Percentiles rank a stretch among this genome's conserved stretches.
Conservation (phyloP, 2,113 vertebrate genomes). For the Spheniscus mendiculus region DNA sequence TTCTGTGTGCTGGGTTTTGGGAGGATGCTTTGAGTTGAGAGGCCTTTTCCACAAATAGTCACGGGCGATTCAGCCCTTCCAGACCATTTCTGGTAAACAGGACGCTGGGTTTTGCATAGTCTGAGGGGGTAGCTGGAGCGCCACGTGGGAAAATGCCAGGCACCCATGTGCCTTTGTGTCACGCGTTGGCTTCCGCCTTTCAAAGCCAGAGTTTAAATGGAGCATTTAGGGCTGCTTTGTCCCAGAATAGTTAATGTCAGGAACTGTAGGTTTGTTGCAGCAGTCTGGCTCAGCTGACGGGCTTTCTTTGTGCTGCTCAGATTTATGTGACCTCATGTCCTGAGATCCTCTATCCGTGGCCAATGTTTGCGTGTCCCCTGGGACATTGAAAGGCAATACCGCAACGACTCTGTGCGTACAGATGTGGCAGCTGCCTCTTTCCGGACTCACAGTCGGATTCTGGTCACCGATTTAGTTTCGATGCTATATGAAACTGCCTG, state of each 20-base stretch:
- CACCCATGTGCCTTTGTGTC: not conserved
- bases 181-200: not conserved
- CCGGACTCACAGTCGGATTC: not conserved
- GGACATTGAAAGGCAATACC: not conserved
- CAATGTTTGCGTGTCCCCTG: not conserved
- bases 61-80: not conserved
- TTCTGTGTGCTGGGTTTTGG: not conserved
- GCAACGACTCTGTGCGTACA: rapidly evolving
- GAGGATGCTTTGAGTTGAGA: not conserved
- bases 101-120: not conserved
- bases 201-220: slow-evolving; percentile 10
- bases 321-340: not conserved
- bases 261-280: not conserved
- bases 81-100: not conserved
- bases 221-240: slow-evolving; percentile 6
- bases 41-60: not conserved
- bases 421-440: not conserved
- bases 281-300: not conserved
- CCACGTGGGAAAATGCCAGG: not conserved
- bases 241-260: not conserved
- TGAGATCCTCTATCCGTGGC: not conserved
- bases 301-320: not conserved
- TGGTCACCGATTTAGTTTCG: not conserved
- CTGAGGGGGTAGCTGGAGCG: not conserved
- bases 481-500: not conserved